Base-by-base conservation (phyloP, 2,797 vertebrate species). In the Podarcis siculus region DNA sequence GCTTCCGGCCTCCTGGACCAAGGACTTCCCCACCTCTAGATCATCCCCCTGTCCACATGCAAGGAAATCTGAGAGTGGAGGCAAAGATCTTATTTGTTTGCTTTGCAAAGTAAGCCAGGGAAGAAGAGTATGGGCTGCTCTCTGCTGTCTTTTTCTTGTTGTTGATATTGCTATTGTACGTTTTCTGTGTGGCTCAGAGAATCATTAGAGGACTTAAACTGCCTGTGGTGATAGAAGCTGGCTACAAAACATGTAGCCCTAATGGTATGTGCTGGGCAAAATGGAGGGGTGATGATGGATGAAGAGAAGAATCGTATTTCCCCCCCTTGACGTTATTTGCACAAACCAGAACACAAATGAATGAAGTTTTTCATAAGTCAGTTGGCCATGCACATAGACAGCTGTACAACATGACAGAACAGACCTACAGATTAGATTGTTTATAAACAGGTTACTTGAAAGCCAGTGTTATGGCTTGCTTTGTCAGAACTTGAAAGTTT, bases 211-310 rank as follows among this genome's bases (percentile, higher is more conserved):
- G 88, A 86, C 89, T 83, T 79, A 82, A 76, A 92, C 92, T 89
- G 87, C 91, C 83, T 55, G 78, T 84, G 89, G 90, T 90, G 94
- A 96, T 86, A 95, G 94, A 94, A 89, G 86, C 91, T 87, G 85
- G 91, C 89, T 89, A 90, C 45, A 66, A 80, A 92, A 84, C 30
- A 69, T 17, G 8, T 79, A 12, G 86, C 32, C 61, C 25, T 84
- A 89, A 92, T 86, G 89, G 89, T 87, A 94, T 94, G 93, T 87
- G 86, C 88, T 86, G 73, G 87, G 91, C 91, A 92, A 93, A 94
- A 92, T 78, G 90, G 86, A 82, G 81, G 4, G 27, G 91, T 27
- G 95, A 92, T 96, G 95, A 97, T 89, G 92, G 96, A 96, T 93
- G 90, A 79, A 79, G 64, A 27, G 88, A 91, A 90, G 75, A 93